Base-by-base conservation (phyloP, 2,113 vertebrate species). In the Arenaria interpres region DNA sequence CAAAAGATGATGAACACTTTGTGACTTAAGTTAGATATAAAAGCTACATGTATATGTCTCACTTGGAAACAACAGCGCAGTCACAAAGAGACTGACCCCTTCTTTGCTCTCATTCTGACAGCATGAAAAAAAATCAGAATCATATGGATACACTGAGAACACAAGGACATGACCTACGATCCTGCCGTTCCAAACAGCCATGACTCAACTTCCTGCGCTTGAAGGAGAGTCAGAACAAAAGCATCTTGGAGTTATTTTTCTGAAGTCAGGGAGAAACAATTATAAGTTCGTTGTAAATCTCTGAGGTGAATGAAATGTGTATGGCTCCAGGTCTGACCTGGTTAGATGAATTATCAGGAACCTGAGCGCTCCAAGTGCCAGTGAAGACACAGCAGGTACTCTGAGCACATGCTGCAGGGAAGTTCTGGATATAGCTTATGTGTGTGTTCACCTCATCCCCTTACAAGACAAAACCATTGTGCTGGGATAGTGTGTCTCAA, bases 141-240 rank as follows among this genome's bases (percentile, higher is more conserved):
- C 54, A 48, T 79, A 54, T 72, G 75, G 28, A 68, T 60, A n/a
- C 20, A 72, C 41, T 84, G 41, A 88, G 87, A 89, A 91, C 77
- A 96, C 89, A 91, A 94, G 89, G 94, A 96, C 95, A 59, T 1
- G 87, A 94, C 69, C 85, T 90, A 20, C 12, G 6, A 62, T 74
- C 60, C 16, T 64, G 30, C 33, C 80, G 77, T 71, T 90, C 43
- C 64, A 91, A 95, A 85, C 45, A 86, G 69, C 80, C 45, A 80
- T 94, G 95, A 97, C 78, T 93, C 97, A 96, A 95, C 85, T 97
- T 97, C 97, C 80, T 27, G 84, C 5, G 9, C 66, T 77, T 25
- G 39, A 90, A 35, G 23, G 7, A 74, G 85, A 73, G 24, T 85
- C 68, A 82, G 74, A 85, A 68, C 54, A 73, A 94, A 95, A 68